Evolutionary conservation across 2,888 invertebrate species (phyloP), one percentile per base, ranked within the genome.

Genomic region (Deladenus siricidicola): DNA sequence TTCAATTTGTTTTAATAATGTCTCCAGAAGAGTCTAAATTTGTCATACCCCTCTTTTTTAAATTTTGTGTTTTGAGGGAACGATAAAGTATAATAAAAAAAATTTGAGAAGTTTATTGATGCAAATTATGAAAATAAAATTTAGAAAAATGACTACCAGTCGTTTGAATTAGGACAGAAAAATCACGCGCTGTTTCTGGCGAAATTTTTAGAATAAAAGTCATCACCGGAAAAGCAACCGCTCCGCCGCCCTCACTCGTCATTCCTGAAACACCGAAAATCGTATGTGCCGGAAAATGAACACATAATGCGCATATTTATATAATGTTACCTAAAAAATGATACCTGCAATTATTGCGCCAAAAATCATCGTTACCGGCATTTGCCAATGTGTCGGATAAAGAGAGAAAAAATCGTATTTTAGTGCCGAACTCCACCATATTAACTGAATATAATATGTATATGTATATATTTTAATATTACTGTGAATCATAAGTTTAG

Each of bases 311-410:
- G 42, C 42, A 42, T 42, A 42, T 42, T 10, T 17, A 42, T 42
- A 42, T 42, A 42, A 34, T 14, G 17, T 3, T 29, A 29, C 17
- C n/a, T 24, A 0, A 44, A 62, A 48, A 49, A n/a, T n/a, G n/a
- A 50, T n/a, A 68, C 65, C 65, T 8, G 70, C 66, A 50, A 78
- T 71, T 23, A 72, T 70, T 23, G 79, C 76, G 1, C 79, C 79
- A 19, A 75, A 60, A 17, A 79, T 64, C 78, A 79, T 78, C 6
- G 79, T 79, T 26, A 79, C 56, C 10, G 74, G 73, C 73, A 79
- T 78, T 56, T 70, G 69, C 71, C 72, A 79, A 52, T 73, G 73
- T 21, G 74, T 71, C 19, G 64, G 61, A 60, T 74, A 79, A 44
- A 70, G 67, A 50, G 64, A 57, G 69, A 76, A 75, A 47, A 70